Conservation (phyloP, 2,113 vertebrate species). For the Galeopterus variegatus region DNA sequence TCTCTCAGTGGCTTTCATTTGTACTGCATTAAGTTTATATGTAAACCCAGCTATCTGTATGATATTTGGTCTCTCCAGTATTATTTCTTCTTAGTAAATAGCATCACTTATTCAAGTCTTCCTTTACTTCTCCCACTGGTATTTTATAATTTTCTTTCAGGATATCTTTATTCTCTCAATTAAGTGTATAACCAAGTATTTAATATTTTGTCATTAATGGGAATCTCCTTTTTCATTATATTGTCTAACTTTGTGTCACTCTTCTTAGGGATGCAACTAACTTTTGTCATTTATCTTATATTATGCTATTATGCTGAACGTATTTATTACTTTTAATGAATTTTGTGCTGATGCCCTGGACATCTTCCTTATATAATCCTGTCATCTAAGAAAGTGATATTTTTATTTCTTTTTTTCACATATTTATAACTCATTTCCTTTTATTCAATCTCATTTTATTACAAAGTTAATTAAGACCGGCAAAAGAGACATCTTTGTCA, state of each 20-base stretch:
- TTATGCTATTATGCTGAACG: constrained; percentile 63
- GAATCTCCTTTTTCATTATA: constrained; percentile 67
- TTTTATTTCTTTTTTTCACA: constrained; percentile 72
- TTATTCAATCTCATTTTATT: constrained; percentile 76
- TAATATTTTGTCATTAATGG: constrained; percentile 66
- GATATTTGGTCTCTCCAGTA: constrained; percentile 4
- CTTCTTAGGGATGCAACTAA: constrained; percentile 53
- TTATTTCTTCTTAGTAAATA: constrained; percentile 70
- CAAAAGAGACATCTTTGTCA: constrained; percentile 48
- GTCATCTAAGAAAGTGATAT: constrained; percentile 64
- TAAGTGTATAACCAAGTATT: constrained; percentile 64
- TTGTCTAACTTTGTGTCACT: constrained; percentile 65
- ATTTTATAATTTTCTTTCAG: constrained; percentile 68
- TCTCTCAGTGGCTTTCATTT: constrained; percentile 61
- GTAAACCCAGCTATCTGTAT: constrained; percentile 38
- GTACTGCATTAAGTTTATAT: constrained; percentile 43
- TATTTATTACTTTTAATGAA: constrained; percentile 80
- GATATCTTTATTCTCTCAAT: constrained; percentile 65
- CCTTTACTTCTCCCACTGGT: constrained; percentile 49
- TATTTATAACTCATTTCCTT: constrained; percentile 58
- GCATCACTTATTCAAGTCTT: constrained; percentile 71
- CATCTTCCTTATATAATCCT: constrained; percentile 65
- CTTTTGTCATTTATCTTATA: constrained; percentile 65
- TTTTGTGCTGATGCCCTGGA: constrained; percentile 64
- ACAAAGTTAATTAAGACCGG: constrained; percentile 74